Evolutionary conservation across 2,113 vertebrate species (phyloP).

Genomic region (Lichenostomus cassidix): DNA sequence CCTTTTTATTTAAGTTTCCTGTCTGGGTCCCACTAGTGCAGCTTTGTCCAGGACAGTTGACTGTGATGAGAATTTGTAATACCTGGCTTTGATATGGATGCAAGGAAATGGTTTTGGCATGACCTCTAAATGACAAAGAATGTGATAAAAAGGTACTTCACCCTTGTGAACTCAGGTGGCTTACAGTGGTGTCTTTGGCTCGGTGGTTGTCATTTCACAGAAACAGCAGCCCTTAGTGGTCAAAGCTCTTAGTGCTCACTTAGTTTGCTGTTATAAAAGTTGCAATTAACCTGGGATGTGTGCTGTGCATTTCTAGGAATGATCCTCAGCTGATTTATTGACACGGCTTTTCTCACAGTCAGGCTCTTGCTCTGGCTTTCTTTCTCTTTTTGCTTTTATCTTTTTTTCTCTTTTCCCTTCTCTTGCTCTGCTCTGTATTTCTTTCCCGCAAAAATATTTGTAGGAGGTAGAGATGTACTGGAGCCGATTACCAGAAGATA

Average conservation of each 20-base stretch:
- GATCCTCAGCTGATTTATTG: not conserved
- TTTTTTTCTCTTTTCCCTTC: not conserved
- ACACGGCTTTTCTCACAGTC: not conserved
- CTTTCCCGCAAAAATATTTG: not conserved
- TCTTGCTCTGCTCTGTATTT: not conserved
- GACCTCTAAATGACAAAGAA: not conserved
- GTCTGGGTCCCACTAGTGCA: rapidly evolving
- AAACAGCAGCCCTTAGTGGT: not conserved
- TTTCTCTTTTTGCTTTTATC: not conserved
- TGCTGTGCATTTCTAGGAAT: not conserved
- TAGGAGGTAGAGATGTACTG: not conserved
- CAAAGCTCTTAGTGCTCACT: not conserved
- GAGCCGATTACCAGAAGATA: not conserved
- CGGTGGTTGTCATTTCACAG: not conserved
- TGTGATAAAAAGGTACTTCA: not conserved
- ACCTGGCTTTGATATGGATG: not conserved
- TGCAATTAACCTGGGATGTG: not conserved
- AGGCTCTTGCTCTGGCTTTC: not conserved
- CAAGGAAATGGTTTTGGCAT: not conserved
- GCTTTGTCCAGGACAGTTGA: not conserved
- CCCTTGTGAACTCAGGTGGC: not conserved
- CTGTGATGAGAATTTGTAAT: not conserved
- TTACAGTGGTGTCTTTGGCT: not conserved
- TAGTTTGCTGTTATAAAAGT: not conserved
- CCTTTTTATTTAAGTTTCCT: not conserved